Percentiles rank a stretch among this genome's conserved stretches.
These are phyloP conservation scores for Drosophila seclusa DNA, from an alignment of 2,888 invertebrate genomes.

Conservation along the genomic window DNA sequence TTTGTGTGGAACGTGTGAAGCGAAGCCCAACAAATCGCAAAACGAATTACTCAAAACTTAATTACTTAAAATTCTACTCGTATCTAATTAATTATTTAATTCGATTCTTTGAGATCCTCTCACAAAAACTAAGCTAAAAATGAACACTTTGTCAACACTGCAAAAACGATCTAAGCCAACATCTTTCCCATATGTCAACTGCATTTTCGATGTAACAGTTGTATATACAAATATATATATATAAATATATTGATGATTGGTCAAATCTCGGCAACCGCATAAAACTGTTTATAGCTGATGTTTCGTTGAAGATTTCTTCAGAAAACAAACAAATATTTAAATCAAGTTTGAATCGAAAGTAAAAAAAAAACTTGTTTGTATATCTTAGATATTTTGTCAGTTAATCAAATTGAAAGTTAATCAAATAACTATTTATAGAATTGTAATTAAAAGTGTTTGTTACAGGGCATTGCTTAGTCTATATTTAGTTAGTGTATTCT, in stretches of 20 bases:
- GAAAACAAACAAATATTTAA: neutral
- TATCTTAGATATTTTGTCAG: neutral
- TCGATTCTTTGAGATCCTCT: neutral
- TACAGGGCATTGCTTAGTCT: neutral
- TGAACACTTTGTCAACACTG: neutral
- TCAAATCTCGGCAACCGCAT: neutral
- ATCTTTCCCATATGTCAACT: neutral
- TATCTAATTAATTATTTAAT: constrained; percentile 21
- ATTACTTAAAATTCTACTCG: constrained; percentile 4
- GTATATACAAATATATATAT: neutral
- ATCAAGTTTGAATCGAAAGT: neutral
- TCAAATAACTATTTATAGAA: neutral
- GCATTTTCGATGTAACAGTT: neutral
- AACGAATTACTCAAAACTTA: constrained; percentile 8
- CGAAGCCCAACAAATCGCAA: constrained; percentile 41
- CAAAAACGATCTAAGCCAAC: neutral
- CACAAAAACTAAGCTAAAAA: neutral
- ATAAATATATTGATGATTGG: neutral
- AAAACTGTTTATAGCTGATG: neutral
- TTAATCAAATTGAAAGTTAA: neutral
- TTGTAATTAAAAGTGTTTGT: too few relatives aligned
- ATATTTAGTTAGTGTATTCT: neutral
- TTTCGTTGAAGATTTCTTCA: neutral
- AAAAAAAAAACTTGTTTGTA: neutral
- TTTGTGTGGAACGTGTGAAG: constrained; percentile 24